Evolutionary conservation across 2,113 vertebrate genomes (phyloP).

Genomic region (Aspiorhynchus laticeps): DNA sequence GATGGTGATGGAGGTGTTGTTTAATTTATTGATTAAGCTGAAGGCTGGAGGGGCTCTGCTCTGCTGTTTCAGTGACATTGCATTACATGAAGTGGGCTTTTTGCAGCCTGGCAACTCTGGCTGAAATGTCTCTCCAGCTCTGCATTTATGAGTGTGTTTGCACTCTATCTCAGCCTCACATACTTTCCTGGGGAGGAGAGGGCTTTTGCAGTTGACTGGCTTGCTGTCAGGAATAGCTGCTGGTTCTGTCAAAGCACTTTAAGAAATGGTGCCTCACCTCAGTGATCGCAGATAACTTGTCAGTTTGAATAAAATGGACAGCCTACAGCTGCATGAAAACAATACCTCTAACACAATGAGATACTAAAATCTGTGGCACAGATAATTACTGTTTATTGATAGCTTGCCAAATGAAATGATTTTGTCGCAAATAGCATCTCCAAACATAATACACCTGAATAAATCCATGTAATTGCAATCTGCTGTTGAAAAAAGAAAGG

Average conservation of each 20-base stretch:
- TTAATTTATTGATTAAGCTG: constrained; percentile 23
- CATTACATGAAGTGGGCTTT: constrained; percentile 21
- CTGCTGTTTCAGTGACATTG: neutral
- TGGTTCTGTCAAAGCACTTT: constrained; percentile 47
- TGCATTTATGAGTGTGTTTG: constrained; percentile 21
- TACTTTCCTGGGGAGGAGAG: constrained; percentile 37
- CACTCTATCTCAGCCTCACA: constrained; percentile 22
- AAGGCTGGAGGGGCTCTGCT: neutral
- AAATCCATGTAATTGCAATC: constrained; percentile 25
- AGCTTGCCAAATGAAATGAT: neutral
- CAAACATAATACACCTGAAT: neutral
- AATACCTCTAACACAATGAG: neutral
- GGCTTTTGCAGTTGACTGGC: constrained; percentile 11
- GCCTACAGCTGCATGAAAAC: neutral
- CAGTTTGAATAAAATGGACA: constrained; percentile 43
- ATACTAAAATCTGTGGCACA: constrained; percentile 4
- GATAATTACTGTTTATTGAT: neutral
- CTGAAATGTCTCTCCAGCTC: neutral
- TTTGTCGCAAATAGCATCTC: constrained; percentile 1
- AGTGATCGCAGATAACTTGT: constrained; percentile 41
- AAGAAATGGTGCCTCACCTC: constrained; percentile 15
- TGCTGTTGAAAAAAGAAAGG: neutral
- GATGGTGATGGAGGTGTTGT: constrained; percentile 5
- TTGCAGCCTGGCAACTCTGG: neutral
- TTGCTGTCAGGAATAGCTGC: constrained; percentile 35